phyloP scores from a whole-genome alignment of 2,888 invertebrate genomes.

The Linyphia triangularis region DNA sequence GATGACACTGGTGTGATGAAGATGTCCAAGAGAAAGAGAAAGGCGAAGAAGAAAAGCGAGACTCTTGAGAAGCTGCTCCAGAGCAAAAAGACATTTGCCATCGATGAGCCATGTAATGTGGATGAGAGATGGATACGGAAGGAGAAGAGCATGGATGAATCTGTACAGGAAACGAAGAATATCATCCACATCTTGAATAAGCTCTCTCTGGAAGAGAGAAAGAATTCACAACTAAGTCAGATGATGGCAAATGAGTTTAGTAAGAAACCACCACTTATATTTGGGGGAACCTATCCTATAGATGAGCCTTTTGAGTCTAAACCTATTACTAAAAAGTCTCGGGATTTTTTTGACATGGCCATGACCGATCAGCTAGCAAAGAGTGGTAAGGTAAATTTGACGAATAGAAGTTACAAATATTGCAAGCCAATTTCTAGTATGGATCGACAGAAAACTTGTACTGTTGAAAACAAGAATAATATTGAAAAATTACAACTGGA shows the following conservation, averaged over 20 bases:
- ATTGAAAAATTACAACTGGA: neutral
- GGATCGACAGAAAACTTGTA: neutral
- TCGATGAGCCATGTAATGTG: conserved; percentile 62
- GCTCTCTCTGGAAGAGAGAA: conserved; percentile 65
- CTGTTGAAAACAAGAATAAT: neutral
- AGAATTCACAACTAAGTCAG: conserved; percentile 62
- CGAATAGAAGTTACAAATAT: neutral
- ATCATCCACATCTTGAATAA: conserved; percentile 62
- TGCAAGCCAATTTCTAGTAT: neutral
- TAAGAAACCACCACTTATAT: conserved; percentile 70
- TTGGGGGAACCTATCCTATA: conserved; percentile 75
- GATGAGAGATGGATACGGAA: conserved; percentile 15
- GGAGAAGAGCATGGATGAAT: conserved; percentile 47
- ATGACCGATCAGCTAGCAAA: neutral
- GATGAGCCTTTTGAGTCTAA: conserved; percentile 68
- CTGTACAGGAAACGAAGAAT: conserved; percentile 65
- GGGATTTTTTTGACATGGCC: neutral
- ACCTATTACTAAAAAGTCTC: neutral
- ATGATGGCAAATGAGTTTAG: conserved; percentile 69
- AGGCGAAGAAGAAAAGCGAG: conserved; percentile 64
- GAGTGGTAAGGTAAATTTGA: neutral
- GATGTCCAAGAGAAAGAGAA: conserved; percentile 45
- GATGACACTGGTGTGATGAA: conserved; percentile 13
- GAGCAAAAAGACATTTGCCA: conserved; percentile 65
- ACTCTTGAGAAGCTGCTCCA: conserved; percentile 57